Percentiles rank a stretch among this genome's conserved stretches.
These are phyloP conservation scores for Heteromurus nitidus DNA, from an alignment of 2,888 invertebrate species.

Conservation along the genomic window DNA sequence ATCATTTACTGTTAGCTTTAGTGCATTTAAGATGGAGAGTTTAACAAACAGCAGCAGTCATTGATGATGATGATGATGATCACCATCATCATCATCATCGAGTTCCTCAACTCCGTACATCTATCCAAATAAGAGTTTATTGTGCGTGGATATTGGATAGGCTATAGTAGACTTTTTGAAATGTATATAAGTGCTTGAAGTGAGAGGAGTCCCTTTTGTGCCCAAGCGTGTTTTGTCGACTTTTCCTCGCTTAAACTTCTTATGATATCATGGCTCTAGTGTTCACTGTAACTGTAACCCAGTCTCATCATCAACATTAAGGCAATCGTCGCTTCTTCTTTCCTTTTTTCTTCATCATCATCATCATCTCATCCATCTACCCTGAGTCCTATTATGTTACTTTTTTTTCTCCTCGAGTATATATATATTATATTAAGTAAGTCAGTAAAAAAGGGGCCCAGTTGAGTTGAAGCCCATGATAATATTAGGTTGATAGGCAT, in stretches of 20 bases:
- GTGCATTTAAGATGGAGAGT: constrained; percentile 2
- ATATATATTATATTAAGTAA: too few species aligned
- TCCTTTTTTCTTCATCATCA: not conserved
- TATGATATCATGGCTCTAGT: not conserved
- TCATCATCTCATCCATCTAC: not conserved
- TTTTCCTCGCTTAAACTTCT: constrained; percentile 2
- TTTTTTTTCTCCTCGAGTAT: too few species aligned
- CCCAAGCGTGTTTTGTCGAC: constrained; percentile 13
- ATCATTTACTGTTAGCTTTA: constrained; percentile 52
- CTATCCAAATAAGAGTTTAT: not conserved
- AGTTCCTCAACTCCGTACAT: not conserved
- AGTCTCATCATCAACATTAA: constrained; percentile 27
- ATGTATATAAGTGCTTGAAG: not conserved
- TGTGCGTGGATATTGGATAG: not conserved
- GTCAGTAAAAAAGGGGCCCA: too few species aligned
- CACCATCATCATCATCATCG: constrained; percentile 41
- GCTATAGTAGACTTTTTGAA: too few species aligned
- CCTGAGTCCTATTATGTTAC: not conserved
- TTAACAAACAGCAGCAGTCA: constrained; percentile 2
- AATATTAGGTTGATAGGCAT: constrained; percentile 17
- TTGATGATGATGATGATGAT: constrained; percentile 2
- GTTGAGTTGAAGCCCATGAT: constrained; percentile 17
- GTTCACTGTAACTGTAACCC: not conserved
- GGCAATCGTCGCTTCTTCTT: constrained; percentile 17
- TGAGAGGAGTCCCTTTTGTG: not conserved